These are phyloP conservation scores for Bombus affinis DNA, from an alignment of 1,140 invertebrate genomes.

Conservation along the genomic window DNA sequence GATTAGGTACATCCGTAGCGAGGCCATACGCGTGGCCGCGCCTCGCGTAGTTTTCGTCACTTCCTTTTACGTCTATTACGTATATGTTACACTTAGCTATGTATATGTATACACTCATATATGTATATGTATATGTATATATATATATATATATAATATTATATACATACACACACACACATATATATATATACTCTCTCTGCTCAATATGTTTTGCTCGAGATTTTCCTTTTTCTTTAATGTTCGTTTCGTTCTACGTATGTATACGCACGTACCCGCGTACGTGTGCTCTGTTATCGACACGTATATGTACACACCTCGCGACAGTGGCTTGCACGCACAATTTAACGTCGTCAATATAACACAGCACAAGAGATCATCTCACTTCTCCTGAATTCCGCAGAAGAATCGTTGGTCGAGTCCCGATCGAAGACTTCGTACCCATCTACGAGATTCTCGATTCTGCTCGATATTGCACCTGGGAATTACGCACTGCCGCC, in stretches of 20 bases:
- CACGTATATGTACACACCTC: constrained; percentile 43
- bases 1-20: constrained; percentile 72
- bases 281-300: constrained; percentile 45
- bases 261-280: constrained; percentile 47
- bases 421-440: constrained; percentile 26
- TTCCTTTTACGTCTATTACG: constrained; percentile 47
- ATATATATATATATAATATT: not conserved
- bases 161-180: not conserved
- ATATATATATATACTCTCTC: no score
- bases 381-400: constrained; percentile 27
- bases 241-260: not conserved
- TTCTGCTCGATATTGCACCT: constrained; percentile 15
- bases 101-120: not conserved
- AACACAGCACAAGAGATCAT: constrained; percentile 60
- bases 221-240: not conserved
- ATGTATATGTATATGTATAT: constrained; percentile 4
- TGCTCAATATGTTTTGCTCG: not conserved
- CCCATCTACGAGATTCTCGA: constrained; percentile 26
- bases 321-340: constrained; percentile 33
- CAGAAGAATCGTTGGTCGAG: constrained; percentile 12
- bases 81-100: constrained; percentile 50
- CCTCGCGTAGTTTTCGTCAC: constrained; percentile 50
- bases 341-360: constrained; percentile 28
- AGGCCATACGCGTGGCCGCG: constrained; percentile 31
- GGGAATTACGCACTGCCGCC: no score